These are phyloP conservation scores for Drosophila sp. DNA, from an alignment of 1,140 invertebrate genomes.

Conservation along the genomic window DNA sequence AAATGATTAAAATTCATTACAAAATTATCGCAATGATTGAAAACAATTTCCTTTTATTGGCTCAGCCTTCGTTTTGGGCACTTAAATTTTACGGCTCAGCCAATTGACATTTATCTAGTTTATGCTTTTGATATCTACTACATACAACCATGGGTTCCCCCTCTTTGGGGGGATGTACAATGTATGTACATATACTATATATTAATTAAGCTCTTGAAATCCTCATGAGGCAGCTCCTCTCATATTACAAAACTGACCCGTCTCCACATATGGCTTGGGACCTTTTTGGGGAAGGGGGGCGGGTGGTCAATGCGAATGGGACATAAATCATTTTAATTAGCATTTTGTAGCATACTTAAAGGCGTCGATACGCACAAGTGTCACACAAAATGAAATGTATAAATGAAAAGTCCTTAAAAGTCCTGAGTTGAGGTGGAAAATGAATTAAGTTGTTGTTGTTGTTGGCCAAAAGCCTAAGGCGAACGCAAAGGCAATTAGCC, in stretches of 20 bases:
- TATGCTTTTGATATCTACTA: constrained; percentile 28
- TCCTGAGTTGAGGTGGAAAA: constrained; percentile 37
- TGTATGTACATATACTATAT: constrained; percentile 25
- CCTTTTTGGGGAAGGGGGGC: neutral
- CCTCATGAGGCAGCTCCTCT: constrained; percentile 22
- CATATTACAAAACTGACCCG: constrained; percentile 45
- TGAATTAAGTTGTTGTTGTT: constrained; percentile 68
- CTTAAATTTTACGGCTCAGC: constrained; percentile 1
- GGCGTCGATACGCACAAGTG: constrained; percentile 54
- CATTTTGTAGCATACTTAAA: constrained; percentile 44
- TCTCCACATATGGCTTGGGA: constrained; percentile 49
- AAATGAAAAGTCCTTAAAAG: neutral
- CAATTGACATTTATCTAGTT: constrained; percentile 63
- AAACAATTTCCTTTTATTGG: neutral
- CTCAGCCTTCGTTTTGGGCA: neutral
- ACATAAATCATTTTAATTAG: constrained; percentile 77
- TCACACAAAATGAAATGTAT: constrained; percentile 18
- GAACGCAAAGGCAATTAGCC: constrained; percentile 58
- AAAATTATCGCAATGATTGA: neutral
- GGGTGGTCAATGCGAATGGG: constrained; percentile 19
- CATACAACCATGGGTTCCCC: neutral
- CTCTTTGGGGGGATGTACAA: too few species aligned
- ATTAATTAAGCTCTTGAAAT: constrained; percentile 58
- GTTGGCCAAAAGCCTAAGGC: constrained; percentile 18
- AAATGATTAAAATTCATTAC: too few species aligned